These are phyloP conservation scores for Drosophila merina DNA, from an alignment of 2,888 invertebrate species.

Conservation along the genomic window DNA sequence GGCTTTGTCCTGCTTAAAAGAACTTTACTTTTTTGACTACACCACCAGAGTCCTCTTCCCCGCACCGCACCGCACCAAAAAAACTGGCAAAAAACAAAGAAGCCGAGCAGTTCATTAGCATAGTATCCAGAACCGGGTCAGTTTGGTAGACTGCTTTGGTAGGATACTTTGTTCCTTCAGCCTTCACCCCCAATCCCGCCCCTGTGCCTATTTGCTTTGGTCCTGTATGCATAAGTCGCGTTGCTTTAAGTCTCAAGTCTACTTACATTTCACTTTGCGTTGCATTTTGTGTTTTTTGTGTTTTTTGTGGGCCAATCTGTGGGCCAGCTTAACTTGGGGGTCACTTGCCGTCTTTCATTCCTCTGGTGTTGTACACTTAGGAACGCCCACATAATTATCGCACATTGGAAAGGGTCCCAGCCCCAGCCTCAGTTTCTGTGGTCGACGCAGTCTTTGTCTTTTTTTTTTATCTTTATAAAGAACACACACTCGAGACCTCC, in stretches of 20 bases:
- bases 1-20: slow-evolving; percentile 9
- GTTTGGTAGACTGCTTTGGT: slow-evolving; percentile 18
- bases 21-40: neutral
- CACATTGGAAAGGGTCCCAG: slow-evolving; percentile 17
- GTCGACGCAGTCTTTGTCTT: slow-evolving; percentile 22
- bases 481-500: slow-evolving; percentile 26
- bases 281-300: slow-evolving; percentile 54
- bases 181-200: neutral
- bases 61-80: neutral
- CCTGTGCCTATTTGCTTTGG: slow-evolving; percentile 4
- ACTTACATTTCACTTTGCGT: slow-evolving; percentile 56
- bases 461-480: slow-evolving; percentile 53
- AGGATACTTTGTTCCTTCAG: neutral
- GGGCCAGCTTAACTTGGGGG: slow-evolving; percentile 48
- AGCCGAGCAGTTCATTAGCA: slow-evolving; percentile 57
- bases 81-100: slow-evolving; percentile 17
- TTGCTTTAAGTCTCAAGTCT: slow-evolving; percentile 54
- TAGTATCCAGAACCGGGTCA: slow-evolving; percentile 40
- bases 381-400: slow-evolving; percentile 56
- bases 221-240: slow-evolving; percentile 39
- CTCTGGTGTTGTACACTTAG: slow-evolving; percentile 36
- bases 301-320: slow-evolving; percentile 23
- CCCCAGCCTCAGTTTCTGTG: neutral
- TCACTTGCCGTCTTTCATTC: slow-evolving; percentile 45
- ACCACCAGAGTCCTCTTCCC: neutral